These are phyloP conservation scores for Grallaria varia DNA, from an alignment of 2,113 vertebrate genomes.

Conservation along the genomic window DNA sequence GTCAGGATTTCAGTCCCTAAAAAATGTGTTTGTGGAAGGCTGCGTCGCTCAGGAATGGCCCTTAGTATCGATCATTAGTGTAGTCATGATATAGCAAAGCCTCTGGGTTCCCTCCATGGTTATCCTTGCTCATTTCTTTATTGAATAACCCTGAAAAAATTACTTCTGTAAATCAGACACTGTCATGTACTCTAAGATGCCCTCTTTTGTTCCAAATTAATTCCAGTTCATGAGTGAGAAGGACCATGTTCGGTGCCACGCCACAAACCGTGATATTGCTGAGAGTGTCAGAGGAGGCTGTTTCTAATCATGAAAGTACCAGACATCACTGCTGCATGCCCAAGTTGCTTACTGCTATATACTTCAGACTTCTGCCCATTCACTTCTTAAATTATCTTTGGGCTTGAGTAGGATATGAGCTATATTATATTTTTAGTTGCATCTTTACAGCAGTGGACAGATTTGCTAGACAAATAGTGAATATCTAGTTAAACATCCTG, in stretches of 20 bases:
- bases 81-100: neutral
- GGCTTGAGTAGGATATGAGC: neutral
- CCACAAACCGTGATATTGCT: neutral
- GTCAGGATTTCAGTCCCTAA: too few species aligned
- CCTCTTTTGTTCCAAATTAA: neutral
- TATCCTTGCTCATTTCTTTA: rapidly evolving
- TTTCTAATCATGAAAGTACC: neutral
- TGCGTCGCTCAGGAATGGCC: neutral
- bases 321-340: neutral
- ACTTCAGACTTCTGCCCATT: neutral
- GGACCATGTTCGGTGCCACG: neutral
- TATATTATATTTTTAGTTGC: neutral
- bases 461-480: neutral
- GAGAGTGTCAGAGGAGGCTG: neutral
- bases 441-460: neutral
- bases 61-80: neutral
- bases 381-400: neutral
- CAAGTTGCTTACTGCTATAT: rapidly evolving
- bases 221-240: neutral
- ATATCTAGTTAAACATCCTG: neutral
- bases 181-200: neutral
- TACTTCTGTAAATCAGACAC: neutral
- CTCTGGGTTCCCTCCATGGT: rapidly evolving
- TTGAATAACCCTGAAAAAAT: neutral
- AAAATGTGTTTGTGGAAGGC: neutral